Conservation (phyloP, 2,797 vertebrate species). For the Tiaroga cobitis region DNA sequence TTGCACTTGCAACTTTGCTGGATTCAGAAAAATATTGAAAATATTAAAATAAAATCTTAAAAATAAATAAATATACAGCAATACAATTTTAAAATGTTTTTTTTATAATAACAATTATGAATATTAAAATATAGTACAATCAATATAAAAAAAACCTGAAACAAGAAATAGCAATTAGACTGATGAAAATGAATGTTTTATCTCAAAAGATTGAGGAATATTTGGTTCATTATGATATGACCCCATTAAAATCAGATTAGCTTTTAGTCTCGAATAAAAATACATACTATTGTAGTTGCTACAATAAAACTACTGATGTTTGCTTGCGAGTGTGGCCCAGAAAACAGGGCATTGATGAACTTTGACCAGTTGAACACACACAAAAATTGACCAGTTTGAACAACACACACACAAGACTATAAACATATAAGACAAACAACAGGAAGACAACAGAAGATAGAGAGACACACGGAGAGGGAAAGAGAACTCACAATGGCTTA, state of each 20-base stretch:
- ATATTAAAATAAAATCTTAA: background rate
- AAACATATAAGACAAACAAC: conserved; percentile 21
- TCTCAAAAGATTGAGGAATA: background rate
- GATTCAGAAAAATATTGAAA: background rate
- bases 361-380: background rate
- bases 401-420: background rate
- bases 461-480: background rate
- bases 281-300: background rate
- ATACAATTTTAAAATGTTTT: too few species aligned
- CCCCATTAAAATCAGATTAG: background rate
- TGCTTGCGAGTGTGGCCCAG: background rate
- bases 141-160: background rate
- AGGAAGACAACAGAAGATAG: background rate
- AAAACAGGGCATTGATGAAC: background rate
- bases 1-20: background rate
- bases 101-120: background rate
- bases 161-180: background rate
- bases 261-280: background rate
- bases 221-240: background rate
- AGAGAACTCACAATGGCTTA: conserved; percentile 28
- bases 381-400: background rate
- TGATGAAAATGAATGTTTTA: background rate
- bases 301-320: background rate
- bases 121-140: background rate
- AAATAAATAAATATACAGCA: background rate